Conservation (phyloP, 2,888 invertebrate species). For the Hedya salicella region DNA sequence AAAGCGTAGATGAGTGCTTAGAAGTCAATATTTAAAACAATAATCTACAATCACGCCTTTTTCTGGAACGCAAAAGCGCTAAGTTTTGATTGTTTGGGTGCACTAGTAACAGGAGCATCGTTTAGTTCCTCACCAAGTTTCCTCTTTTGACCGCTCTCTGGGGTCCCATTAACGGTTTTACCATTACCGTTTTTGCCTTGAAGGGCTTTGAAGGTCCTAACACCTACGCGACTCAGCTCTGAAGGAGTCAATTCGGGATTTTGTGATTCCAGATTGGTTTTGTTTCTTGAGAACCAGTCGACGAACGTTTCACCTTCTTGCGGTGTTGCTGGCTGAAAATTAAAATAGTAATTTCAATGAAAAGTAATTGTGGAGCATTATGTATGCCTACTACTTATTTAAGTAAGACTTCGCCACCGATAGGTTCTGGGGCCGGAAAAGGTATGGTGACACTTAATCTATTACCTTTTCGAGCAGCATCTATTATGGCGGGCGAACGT, state of each 20-base stretch:
- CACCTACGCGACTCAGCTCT: conserved; percentile 84
- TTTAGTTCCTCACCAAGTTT: conserved; percentile 68
- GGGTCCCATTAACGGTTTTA: conserved; percentile 22
- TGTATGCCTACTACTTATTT: no score
- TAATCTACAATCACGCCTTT: conserved; percentile 26
- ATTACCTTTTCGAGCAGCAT: no score
- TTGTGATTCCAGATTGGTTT: conserved; percentile 81
- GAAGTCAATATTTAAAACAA: conserved; percentile 2
- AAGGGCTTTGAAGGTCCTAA: conserved; percentile 78
- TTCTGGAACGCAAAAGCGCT: conserved; percentile 80
- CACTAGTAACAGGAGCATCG: conserved; percentile 58
- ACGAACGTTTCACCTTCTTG: conserved; percentile 82
- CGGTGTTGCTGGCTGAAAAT: conserved; percentile 66
- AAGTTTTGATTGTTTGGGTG: conserved; percentile 79
- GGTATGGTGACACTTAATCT: no score
- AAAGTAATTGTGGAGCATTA: no score
- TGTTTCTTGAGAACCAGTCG: conserved; percentile 86
- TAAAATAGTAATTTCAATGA: background rate
- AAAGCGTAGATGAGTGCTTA: conserved; percentile 12
- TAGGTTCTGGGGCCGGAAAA: no score
- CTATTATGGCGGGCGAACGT: no score
- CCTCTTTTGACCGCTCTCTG: conserved; percentile 65
- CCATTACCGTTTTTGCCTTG: conserved; percentile 55
- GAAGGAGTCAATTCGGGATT: conserved; percentile 81
- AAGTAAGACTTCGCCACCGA: no score